Conservation (phyloP, 2,797 vertebrate genomes). For the Gouania willdenowi region DNA sequence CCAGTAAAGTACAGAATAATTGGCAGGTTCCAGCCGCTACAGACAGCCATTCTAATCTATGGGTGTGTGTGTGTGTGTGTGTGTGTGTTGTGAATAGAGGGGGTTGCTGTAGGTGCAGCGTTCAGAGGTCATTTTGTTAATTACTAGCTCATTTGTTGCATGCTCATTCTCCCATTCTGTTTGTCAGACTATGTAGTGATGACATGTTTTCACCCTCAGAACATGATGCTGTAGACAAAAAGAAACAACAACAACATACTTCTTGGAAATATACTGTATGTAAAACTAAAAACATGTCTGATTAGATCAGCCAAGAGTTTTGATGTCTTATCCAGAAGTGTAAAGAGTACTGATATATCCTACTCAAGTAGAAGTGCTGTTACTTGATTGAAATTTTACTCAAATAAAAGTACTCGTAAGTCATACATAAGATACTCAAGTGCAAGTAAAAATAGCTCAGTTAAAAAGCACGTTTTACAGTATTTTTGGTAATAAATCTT, state of each 20-base stretch:
- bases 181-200: constrained; percentile 55
- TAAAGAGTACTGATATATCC: no score
- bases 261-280: no score
- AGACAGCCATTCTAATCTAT: constrained; percentile 54
- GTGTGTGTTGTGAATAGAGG: constrained; percentile 32
- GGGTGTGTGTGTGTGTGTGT: constrained; percentile 15
- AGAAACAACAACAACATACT: constrained; percentile 27
- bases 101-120: constrained; percentile 59
- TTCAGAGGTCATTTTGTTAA: constrained; percentile 75
- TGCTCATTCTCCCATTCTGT: constrained; percentile 51
- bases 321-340: no score
- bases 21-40: constrained; percentile 73
- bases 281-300: no score
- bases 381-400: no score
- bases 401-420: no score
- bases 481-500: no score
- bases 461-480: no score
- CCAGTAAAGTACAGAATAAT: constrained; percentile 79
- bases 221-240: constrained; percentile 20
- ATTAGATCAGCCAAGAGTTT: no score
- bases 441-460: no score
- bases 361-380: no score
- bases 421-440: no score
- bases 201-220: constrained; percentile 39
- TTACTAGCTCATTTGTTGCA: constrained; percentile 65